Evolutionary conservation across 2,888 invertebrate genomes (phyloP).

Genomic region (Melanostoma scalare): DNA sequence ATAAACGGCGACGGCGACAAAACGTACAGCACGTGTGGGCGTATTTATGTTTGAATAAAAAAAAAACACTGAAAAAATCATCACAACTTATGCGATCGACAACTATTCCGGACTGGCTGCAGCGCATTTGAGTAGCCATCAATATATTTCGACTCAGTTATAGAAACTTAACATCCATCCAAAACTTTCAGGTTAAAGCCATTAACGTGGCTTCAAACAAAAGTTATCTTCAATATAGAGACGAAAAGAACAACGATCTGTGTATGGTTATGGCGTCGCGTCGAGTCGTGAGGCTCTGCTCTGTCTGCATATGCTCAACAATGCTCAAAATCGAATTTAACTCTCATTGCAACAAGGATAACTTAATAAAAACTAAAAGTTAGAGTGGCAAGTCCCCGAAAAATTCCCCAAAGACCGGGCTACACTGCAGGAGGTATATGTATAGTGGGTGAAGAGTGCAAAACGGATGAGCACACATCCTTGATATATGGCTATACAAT

Average conservation of each 20-base stretch:
- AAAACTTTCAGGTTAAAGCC: slow-evolving; percentile 64
- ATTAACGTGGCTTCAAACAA: slow-evolving; percentile 71
- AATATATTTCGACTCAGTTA: slow-evolving; percentile 42
- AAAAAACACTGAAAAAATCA: slow-evolving; percentile 15
- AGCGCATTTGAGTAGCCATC: slow-evolving; percentile 63
- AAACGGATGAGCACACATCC: slow-evolving; percentile 72
- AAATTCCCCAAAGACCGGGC: slow-evolving; percentile 60
- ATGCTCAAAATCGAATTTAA: slow-evolving; percentile 70
- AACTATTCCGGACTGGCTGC: slow-evolving; percentile 38
- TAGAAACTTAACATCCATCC: slow-evolving; percentile 4
- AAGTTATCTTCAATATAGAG: slow-evolving; percentile 43
- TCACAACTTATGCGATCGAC: slow-evolving; percentile 63
- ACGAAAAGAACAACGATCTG: background rate
- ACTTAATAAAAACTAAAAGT: slow-evolving; percentile 71
- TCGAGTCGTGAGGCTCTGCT: slow-evolving; percentile 12
- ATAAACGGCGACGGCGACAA: slow-evolving; percentile 2
- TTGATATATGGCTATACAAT: slow-evolving; percentile 75
- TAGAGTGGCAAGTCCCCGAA: slow-evolving; percentile 65
- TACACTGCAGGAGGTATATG: slow-evolving; percentile 1
- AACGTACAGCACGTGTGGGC: background rate
- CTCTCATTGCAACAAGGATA: slow-evolving; percentile 70
- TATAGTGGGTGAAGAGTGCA: slow-evolving; percentile 33
- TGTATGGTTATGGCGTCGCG: background rate
- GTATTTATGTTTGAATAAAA: background rate
- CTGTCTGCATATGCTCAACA: slow-evolving; percentile 65